These are phyloP conservation scores for Eulimnadia texana DNA, from an alignment of 1,140 invertebrate genomes.

Conservation along the genomic window DNA sequence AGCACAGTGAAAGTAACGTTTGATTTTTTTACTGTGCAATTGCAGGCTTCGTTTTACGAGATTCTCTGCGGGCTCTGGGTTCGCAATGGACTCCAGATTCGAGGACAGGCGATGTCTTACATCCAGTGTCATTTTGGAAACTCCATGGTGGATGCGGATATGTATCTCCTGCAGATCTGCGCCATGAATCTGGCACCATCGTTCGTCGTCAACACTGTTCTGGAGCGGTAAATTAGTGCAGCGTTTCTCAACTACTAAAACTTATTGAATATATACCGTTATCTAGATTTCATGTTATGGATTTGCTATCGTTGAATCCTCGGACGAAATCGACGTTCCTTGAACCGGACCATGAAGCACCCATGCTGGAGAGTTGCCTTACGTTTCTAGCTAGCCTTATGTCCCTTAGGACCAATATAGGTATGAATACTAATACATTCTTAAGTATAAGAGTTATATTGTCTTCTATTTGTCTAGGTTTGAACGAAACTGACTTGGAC, in stretches of 20 bases:
- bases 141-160: slow-evolving; percentile 92
- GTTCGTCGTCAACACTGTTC: slow-evolving; percentile 66
- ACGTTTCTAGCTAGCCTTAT: slow-evolving; percentile 82
- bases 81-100: slow-evolving; percentile 90
- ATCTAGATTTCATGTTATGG: slow-evolving; percentile 59
- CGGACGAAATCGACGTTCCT: slow-evolving; percentile 41
- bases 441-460: neutral
- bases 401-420: slow-evolving; percentile 76
- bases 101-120: slow-evolving; percentile 96
- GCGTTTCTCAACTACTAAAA: slow-evolving; percentile 17
- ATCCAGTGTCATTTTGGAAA: slow-evolving; percentile 97
- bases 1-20: neutral
- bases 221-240: slow-evolving; percentile 55
- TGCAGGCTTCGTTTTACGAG: slow-evolving; percentile 84
- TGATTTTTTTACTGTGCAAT: slow-evolving; percentile 5
- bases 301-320: slow-evolving; percentile 67
- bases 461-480: slow-evolving; percentile 32
- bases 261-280: too few relatives aligned
- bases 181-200: slow-evolving; percentile 72
- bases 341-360: slow-evolving; percentile 61
- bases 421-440: slow-evolving; percentile 31
- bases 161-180: slow-evolving; percentile 85
- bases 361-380: slow-evolving; percentile 82
- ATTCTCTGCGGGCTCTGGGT: slow-evolving; percentile 89
- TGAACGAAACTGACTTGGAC: slow-evolving; percentile 53